Evolutionary conservation across 1,140 invertebrate species (phyloP).

Genomic region (Venustaconcha ellipsiformis): DNA sequence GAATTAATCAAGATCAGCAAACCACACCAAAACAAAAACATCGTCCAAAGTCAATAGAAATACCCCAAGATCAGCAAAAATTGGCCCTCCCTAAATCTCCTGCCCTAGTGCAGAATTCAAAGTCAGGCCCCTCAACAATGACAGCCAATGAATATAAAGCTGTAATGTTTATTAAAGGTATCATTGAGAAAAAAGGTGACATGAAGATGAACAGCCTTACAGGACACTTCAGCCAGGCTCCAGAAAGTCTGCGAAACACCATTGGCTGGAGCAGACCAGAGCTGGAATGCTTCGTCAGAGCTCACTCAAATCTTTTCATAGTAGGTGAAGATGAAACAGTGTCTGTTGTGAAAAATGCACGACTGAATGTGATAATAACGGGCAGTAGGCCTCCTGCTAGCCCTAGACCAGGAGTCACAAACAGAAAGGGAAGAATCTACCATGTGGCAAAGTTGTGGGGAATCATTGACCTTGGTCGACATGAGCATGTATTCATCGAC

Average conservation of each 20-base stretch:
- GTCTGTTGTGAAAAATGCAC: constrained; percentile 63
- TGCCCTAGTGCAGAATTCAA: constrained; percentile 38
- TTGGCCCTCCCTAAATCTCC: constrained; percentile 35
- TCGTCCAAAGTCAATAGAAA: constrained; percentile 57
- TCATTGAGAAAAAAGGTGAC: constrained; percentile 67
- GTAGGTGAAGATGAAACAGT: constrained; percentile 63
- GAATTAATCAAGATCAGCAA: constrained; percentile 23
- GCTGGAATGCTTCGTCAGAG: constrained; percentile 64
- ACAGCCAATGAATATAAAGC: constrained; percentile 69
- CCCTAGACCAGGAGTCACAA: constrained; percentile 57
- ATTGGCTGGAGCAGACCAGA: constrained; percentile 67
- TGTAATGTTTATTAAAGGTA: constrained; percentile 68
- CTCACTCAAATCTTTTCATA: constrained; percentile 64
- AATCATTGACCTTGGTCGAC: constrained; percentile 69
- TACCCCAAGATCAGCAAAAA: constrained; percentile 36
- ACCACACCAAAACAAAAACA: constrained; percentile 56
- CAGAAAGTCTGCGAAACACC: constrained; percentile 66
- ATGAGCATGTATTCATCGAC: constrained; percentile 71
- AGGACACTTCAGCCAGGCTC: constrained; percentile 64
- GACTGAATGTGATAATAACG: constrained; percentile 68
- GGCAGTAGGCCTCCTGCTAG: constrained; percentile 59
- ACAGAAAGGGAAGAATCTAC: constrained; percentile 65
- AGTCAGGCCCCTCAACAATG: constrained; percentile 66
- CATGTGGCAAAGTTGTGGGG: constrained; percentile 70
- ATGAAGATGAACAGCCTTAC: constrained; percentile 63